Conservation (phyloP, 2,113 vertebrate genomes). For the Accipiter cooperii region DNA sequence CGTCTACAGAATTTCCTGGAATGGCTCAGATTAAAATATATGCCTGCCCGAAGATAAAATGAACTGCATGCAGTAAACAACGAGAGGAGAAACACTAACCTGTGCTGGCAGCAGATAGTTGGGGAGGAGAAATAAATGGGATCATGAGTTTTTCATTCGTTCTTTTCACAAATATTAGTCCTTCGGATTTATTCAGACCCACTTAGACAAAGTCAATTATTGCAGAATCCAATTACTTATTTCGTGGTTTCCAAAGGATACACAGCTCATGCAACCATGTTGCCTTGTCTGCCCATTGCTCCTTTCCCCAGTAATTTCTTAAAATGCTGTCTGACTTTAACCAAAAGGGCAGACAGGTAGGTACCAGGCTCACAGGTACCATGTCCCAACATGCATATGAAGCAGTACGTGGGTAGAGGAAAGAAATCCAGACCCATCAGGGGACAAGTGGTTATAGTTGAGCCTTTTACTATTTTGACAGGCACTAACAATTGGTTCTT, state of each 20-base stretch:
- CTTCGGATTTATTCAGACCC: background rate
- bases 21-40: background rate
- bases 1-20: background rate
- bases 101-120: background rate
- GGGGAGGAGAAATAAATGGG: background rate
- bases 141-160: background rate
- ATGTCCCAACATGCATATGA: background rate
- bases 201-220: background rate
- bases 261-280: background rate
- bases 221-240: background rate
- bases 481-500: background rate
- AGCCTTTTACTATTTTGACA: background rate
- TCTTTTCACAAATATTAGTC: background rate
- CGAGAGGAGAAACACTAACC: background rate
- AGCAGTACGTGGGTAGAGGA: background rate
- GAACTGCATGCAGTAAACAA: background rate
- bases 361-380: background rate
- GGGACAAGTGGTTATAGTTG: accelerated
- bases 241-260: background rate
- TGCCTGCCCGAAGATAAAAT: background rate
- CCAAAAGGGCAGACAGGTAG: background rate
- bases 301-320: background rate
- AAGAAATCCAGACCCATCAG: background rate
- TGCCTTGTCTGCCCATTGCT: background rate
- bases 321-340: background rate